Evolutionary conservation across 2,113 vertebrate genomes (phyloP).

Genomic region (Xiphorhynchus elegans): DNA sequence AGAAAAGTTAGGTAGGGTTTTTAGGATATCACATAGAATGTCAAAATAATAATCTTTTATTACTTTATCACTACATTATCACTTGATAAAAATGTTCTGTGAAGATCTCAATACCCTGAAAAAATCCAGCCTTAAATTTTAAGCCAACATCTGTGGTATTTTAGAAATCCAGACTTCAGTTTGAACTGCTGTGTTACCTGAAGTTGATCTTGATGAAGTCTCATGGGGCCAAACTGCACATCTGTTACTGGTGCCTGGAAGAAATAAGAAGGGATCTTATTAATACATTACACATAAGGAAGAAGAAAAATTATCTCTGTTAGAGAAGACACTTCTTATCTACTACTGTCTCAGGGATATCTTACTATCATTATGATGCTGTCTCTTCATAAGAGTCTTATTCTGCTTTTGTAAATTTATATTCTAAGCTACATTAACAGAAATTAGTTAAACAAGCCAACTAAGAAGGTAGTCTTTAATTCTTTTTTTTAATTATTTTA

Average conservation of each 20-base stretch:
- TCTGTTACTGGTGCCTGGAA: conserved; percentile 85
- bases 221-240: conserved; percentile 98
- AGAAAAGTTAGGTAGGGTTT: not conserved
- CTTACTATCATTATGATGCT: not conserved
- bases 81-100: not conserved
- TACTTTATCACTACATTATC: not conserved
- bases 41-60: not conserved
- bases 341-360: not conserved
- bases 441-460: not conserved
- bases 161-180: not conserved
- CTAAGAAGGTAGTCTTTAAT: not conserved
- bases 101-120: not conserved
- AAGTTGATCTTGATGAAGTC: conserved; percentile 94
- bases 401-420: not conserved
- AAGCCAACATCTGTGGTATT: not conserved
- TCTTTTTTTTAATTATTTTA: not conserved
- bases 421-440: not conserved
- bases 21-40: not conserved
- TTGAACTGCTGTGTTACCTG: conserved; percentile 81
- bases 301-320: not conserved
- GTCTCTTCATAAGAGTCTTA: not conserved
- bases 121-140: not conserved
- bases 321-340: not conserved
- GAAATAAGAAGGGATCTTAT: conserved; percentile 49
- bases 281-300: not conserved